phyloP scores from a whole-genome alignment of 1,140 invertebrate genomes.

The Eriocheir sinensis region DNA sequence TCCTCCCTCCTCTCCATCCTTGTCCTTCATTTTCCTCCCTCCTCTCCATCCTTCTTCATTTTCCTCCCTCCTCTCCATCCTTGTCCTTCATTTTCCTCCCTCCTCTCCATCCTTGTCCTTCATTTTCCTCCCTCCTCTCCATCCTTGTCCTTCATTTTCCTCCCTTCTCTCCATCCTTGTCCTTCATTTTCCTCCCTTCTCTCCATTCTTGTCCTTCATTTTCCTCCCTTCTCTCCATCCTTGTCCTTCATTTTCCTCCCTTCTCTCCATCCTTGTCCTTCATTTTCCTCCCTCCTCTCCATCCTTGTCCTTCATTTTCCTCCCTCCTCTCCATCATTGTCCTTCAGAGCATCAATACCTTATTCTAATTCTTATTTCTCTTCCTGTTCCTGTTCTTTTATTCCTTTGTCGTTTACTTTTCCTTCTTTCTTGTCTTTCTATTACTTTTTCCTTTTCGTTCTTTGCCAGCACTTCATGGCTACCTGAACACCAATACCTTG shows the following conservation, averaged over 20 bases:
- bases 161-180: too few relatives aligned
- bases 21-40: neutral
- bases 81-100: too few relatives aligned
- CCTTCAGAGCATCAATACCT: neutral
- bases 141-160: too few relatives aligned
- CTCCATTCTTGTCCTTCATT: too few relatives aligned
- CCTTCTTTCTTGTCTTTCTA: neutral
- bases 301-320: neutral
- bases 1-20: neutral
- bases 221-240: neutral
- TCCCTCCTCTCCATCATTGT: neutral
- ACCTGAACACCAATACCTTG: neutral
- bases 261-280: neutral
- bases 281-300: neutral
- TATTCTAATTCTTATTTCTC: neutral
- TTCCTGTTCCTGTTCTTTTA: neutral
- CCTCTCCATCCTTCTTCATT: too few relatives aligned
- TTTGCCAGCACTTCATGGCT: neutral
- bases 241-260: neutral
- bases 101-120: too few relatives aligned
- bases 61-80: too few relatives aligned
- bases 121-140: too few relatives aligned
- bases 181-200: too few relatives aligned
- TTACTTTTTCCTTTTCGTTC: neutral
- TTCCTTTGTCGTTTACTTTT: neutral